Base-by-base conservation (phyloP, 53 echinoderm and acorn worm genomes). In the Mesocentrotus franciscanus region DNA sequence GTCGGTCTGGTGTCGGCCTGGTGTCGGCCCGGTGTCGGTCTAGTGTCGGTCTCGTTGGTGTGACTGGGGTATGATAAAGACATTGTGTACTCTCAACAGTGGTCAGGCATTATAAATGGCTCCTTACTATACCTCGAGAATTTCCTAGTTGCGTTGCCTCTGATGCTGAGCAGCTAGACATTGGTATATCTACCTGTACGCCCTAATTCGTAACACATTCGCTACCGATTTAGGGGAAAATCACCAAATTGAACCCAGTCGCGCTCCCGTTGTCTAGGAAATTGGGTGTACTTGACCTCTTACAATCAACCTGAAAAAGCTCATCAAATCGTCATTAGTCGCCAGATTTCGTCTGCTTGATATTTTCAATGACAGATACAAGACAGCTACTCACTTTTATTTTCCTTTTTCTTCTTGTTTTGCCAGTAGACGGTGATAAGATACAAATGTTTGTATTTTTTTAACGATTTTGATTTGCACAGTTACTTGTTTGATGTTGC, bases 281-380 rank as follows among this genome's bases (percentile, higher is more conserved):
- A 85, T 68, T 49, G 55, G 26, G 27, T 94, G 95, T 66, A 94
- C 87, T 94, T 94, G 95, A 94, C 95, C 95, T 94, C 35, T 94
- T 68, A 85, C 87, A 94, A 94, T 94, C 95, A 85, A 85, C 95
- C 95, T 15, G 87, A 94, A 94, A 85, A 94, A 64, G 36, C 95
- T 94, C 95, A 94, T 94, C 95, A 94, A 94, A 94, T 68, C 70
- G 85, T 66, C 87, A 85, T 94, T 94, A 94, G 61, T 42, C 71
- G 78, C 94, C 94, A 81, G 83, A 87, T 87, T 87, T 87, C 57
- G 87, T 22, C 92, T 78, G 83, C 94, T 60, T 79, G 83, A 81
- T n/a, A 93, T 78, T 59, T 81, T 57, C 18, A 83, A 27, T 83
- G 94, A 93, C 94, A 93, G 94, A 61, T 13, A 59, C 57, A 33